These are phyloP conservation scores for Theonella swinhoei DNA, from an alignment of 37 sponge, comb jelly and placozoan species.

Conservation along the genomic window DNA sequence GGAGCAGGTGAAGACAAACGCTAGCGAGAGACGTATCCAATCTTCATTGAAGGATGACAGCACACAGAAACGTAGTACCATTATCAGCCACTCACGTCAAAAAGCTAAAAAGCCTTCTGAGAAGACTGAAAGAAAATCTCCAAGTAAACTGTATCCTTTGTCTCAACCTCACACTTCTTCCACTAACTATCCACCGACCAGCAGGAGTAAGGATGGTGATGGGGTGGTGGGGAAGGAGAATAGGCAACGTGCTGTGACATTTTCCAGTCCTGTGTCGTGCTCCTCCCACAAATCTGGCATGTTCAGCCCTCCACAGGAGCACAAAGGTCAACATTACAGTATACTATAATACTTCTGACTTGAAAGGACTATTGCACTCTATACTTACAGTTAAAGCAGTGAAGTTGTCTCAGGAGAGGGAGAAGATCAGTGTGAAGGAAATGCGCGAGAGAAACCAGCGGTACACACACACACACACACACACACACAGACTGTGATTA, in stretches of 20 bases:
- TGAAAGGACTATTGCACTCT: neutral
- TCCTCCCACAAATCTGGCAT: slow-evolving; percentile 6
- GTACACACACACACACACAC: too few relatives aligned
- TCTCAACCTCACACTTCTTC: neutral
- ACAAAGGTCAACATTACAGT: slow-evolving; percentile 1
- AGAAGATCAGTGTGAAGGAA: slow-evolving; percentile 16
- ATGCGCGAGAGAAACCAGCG: slow-evolving; percentile 55
- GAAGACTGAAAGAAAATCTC: too few relatives aligned
- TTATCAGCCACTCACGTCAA: too few relatives aligned
- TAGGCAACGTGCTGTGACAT: slow-evolving; percentile 32
- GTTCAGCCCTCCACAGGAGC: slow-evolving; percentile 40
- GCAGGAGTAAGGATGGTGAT: neutral
- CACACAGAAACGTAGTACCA: too few relatives aligned
- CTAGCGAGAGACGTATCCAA: neutral
- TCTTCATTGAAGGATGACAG: neutral
- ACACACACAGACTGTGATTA: neutral
- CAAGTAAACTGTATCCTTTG: too few relatives aligned
- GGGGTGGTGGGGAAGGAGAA: neutral
- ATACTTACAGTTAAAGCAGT: neutral
- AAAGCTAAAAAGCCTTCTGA: too few relatives aligned
- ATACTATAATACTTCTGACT: neutral
- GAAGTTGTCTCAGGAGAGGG: slow-evolving; percentile 6
- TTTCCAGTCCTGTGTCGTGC: slow-evolving; percentile 45
- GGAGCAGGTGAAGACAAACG: slow-evolving; percentile 8
- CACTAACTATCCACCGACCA: neutral